These are phyloP conservation scores for Jordanella pulchra DNA, from an alignment of 2,797 vertebrate species.

Conservation along the genomic window DNA sequence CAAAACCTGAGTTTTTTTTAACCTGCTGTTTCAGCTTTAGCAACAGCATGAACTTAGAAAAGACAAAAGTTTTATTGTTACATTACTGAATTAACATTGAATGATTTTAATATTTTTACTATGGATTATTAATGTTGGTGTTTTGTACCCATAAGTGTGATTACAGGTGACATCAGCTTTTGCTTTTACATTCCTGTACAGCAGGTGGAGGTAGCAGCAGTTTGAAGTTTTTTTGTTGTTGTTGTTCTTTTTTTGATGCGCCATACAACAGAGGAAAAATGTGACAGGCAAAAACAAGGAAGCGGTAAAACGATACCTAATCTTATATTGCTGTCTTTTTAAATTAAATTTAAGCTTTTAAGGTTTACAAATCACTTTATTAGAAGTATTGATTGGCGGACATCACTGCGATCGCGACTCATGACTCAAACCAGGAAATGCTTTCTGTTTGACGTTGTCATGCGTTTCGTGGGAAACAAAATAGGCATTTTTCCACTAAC, in stretches of 20 bases:
- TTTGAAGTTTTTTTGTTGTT: not conserved
- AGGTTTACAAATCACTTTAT: not conserved
- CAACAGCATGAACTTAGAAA: no score
- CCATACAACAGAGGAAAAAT: constrained; percentile 11
- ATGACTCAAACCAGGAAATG: constrained; percentile 14
- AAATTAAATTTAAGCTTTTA: no score
- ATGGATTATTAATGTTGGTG: not conserved
- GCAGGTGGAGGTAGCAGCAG: constrained; percentile 34
- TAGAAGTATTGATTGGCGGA: not conserved
- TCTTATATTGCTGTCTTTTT: not conserved
- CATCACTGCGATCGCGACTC: not conserved
- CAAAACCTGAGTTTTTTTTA: no score
- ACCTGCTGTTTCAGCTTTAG: no score
- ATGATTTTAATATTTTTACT: not conserved
- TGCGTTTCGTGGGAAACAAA: not conserved
- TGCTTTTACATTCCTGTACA: constrained; percentile 24
- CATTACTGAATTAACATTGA: not conserved
- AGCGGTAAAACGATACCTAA: not conserved
- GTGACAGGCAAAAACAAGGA: constrained; percentile 14
- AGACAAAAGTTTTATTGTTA: not conserved
- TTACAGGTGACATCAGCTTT: not conserved
- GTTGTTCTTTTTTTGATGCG: not conserved
- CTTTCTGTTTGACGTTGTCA: not conserved
- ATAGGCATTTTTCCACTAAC: not conserved
- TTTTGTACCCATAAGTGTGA: not conserved